phyloP scores from a whole-genome alignment of 2,797 vertebrate genomes.

The Tauraco hartlaubi region DNA sequence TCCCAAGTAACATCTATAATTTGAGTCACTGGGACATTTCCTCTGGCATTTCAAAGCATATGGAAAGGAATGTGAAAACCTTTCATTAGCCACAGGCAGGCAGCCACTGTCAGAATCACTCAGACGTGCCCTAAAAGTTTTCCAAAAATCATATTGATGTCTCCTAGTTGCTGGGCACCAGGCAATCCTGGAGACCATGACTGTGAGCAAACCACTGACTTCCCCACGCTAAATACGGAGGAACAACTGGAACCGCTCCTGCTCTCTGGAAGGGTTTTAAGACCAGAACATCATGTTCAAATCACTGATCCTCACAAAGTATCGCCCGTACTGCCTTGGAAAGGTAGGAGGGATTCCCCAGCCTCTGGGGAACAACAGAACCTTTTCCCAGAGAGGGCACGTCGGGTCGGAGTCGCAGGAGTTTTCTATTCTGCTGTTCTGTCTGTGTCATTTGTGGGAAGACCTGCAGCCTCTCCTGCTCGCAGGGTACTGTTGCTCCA shows the following conservation, averaged over 20 bases:
- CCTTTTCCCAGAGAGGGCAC: background rate
- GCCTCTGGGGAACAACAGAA: background rate
- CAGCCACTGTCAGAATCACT: constrained; percentile 70
- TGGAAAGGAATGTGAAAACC: constrained; percentile 58
- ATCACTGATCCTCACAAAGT: background rate
- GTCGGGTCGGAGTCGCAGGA: background rate
- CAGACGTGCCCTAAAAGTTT: background rate
- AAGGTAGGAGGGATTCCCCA: background rate
- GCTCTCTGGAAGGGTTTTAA: background rate
- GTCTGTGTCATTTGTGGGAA: background rate
- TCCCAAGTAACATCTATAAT: constrained; percentile 62
- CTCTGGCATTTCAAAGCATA: constrained; percentile 53
- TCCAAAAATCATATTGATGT: background rate
- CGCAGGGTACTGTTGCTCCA: background rate
- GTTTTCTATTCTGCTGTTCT: background rate
- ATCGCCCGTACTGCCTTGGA: background rate
- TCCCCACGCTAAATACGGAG: background rate
- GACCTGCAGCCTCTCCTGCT: background rate
- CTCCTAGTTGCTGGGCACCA: background rate
- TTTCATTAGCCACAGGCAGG: constrained; percentile 77
- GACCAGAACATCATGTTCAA: background rate
- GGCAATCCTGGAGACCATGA: background rate
- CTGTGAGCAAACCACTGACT: background rate
- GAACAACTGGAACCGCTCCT: background rate
- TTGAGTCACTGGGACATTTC: constrained; percentile 66